These are phyloP conservation scores for Caenorhabditis doughertyi DNA, from an alignment of 2,888 invertebrate genomes.

Conservation along the genomic window DNA sequence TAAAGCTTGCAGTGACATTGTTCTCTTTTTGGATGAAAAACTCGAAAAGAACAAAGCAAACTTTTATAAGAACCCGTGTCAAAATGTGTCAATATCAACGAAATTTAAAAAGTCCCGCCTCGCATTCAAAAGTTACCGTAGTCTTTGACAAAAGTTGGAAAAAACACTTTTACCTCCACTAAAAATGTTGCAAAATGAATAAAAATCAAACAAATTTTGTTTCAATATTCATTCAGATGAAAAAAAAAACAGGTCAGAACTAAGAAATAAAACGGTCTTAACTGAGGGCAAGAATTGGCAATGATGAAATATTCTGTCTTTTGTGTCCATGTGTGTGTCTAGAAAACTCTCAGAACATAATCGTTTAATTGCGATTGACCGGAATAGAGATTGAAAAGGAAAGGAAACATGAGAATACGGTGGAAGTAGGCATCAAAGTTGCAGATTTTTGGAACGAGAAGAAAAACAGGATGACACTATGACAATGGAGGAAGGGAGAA, in stretches of 20 bases:
- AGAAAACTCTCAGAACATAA: slow-evolving; percentile 41
- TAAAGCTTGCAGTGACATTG: too few species aligned
- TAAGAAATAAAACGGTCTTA: neutral
- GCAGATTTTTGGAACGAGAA: slow-evolving; percentile 5
- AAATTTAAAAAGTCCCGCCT: too few species aligned
- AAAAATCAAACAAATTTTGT: neutral
- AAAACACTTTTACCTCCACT: too few species aligned
- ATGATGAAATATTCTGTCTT: slow-evolving; percentile 12
- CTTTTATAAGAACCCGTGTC: too few species aligned
- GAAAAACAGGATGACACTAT: slow-evolving; percentile 26
- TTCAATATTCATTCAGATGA: neutral
- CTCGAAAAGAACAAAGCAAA: too few species aligned
- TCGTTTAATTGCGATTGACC: slow-evolving; percentile 54
- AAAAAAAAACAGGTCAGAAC: neutral
- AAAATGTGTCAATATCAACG: too few species aligned
- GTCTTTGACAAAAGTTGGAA: too few species aligned
- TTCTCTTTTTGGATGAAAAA: too few species aligned
- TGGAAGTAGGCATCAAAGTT: slow-evolving; percentile 43
- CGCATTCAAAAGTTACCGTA: too few species aligned
- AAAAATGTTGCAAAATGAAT: neutral
- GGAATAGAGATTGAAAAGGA: slow-evolving; percentile 7
- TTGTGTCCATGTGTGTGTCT: slow-evolving; percentile 37
- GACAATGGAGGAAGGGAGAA: slow-evolving; percentile 16
- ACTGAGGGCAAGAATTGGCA: neutral
- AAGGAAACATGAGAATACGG: slow-evolving; percentile 15